Evolutionary conservation across 2,888 invertebrate genomes (phyloP), one percentile per base, ranked within the genome.

Genomic region (Ormia ochracea): DNA sequence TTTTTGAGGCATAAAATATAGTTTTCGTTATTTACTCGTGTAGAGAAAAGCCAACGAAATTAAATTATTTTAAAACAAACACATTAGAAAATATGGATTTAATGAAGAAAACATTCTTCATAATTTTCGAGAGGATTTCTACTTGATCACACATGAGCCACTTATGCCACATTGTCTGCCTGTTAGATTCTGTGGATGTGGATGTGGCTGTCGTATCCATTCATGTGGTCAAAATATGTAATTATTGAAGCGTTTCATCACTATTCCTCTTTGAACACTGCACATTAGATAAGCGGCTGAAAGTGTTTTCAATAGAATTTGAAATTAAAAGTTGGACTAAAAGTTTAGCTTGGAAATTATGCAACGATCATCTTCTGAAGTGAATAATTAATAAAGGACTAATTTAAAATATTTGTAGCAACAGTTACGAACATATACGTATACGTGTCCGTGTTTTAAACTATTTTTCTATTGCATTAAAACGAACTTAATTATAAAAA

Each of bases 141-240:
- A 52, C 52, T 59, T 79, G 58, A 78, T 73, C 69, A 52, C 52
- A 56, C 76, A 50, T 43, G 33, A 69, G 48, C 56, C 58, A 58
- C 50, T 69, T 74, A 75, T 70, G 74, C 74, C 79, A 65, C 43
- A 23, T 36, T 75, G 65, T 74, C 59, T 79, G 79, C 26, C 52
- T 59, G 23, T 50, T 23, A 38, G 28, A 26, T 48, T 14, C 28
- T 38, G 26, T 19, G 12, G 23, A 12, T 48, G 6, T 48, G 12
- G 38, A 6, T 41, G 38, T 21, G 19, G 3, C 23, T 36, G 5
- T 31, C 31, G 1, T 21, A 14, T 10, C 28, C 38, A 43, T 10
- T 54, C 69, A 76, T 69, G 54, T 76, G 76, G 61, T 56, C 59
- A 69, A 54, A 76, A 61, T 61, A 38, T 75, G 75, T 59, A 43